Base-by-base conservation (phyloP, 2,888 invertebrate genomes). In the Fabriciana adippe region DNA sequence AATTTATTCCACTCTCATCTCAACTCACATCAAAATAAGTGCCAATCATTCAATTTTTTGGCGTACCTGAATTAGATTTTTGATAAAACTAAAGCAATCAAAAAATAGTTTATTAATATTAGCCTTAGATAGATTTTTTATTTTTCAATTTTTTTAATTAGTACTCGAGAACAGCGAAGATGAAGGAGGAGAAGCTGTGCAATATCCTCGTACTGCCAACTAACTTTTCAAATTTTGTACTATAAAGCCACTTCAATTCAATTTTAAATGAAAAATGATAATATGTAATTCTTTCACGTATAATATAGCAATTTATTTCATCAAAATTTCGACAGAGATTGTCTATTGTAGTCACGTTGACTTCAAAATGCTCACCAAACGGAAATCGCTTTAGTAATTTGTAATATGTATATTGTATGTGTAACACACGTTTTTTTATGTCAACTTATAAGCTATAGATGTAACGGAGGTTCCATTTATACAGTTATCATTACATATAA, bases 281-380 rank as follows among this genome's bases (percentile, higher is more conserved):
- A 48, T 26, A n/a, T 11, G 13, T 48, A 47, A 6, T 26, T 31
- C 59, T 59, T 59, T 59, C 59, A 59, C 59, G 16, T 48, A 31
- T 26, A n/a, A 5, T 16, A 48, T 48, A 6, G 59, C 48, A 57
- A 57, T 11, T 48, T 57, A 57, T 45, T n/a, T 53, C n/a, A 48
- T 11, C n/a, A 0, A 48, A 59, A 59, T 59, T 59, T 48, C 48
- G 16, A 48, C 48, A 59, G 26, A 31, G 31, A 16, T 47, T 11
- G 4, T 26, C 47, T 26, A 59, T 59, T 59, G 59, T 59, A 48
- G 48, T 59, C 48, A 48, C 48, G 59, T 26, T 48, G 59, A 59
- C 26, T 59, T 48, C 48, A 48, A 26, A 59, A 59, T 26, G 26
- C 11, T 59, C 47, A 26, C 48, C 48, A 59, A 59, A 5, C 48